Conservation (phyloP, 2,113 vertebrate species). For the Dromas ardeola region DNA sequence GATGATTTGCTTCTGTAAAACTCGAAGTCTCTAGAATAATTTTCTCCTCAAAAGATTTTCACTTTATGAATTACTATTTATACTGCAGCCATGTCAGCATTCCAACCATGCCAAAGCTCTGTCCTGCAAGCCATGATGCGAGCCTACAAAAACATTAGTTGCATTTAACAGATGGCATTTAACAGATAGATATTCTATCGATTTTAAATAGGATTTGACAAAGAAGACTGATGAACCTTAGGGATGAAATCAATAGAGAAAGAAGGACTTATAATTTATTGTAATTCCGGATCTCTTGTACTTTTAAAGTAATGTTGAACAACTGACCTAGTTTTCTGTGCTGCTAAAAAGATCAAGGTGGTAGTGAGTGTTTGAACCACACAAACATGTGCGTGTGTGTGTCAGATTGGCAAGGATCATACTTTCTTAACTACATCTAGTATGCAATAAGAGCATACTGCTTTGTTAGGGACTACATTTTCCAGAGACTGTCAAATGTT, state of each 20-base stretch:
- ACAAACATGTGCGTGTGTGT: rapidly evolving
- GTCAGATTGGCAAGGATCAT: background rate
- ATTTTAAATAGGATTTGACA: background rate
- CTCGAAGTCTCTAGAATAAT: background rate
- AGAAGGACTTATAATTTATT: background rate
- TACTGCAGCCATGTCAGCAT: background rate
- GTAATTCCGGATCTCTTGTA: too few species aligned
- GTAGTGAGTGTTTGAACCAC: background rate
- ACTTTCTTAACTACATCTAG: background rate
- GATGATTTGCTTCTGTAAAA: background rate
- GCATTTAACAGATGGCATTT: background rate
- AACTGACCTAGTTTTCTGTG: too few species aligned
- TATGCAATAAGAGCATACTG: background rate
- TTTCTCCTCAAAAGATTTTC: background rate
- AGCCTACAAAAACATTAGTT: background rate
- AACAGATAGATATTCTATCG: background rate
- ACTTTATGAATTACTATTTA: background rate
- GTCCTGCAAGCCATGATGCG: background rate
- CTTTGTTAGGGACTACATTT: background rate
- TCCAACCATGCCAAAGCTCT: background rate
- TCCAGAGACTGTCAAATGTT: background rate
- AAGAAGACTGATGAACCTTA: background rate
- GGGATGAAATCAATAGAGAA: background rate
- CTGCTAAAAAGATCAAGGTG: background rate
- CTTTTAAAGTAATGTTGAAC: too few species aligned